These are phyloP conservation scores for Romanomermis culicivorax DNA, from an alignment of 2,888 invertebrate species.

Conservation along the genomic window DNA sequence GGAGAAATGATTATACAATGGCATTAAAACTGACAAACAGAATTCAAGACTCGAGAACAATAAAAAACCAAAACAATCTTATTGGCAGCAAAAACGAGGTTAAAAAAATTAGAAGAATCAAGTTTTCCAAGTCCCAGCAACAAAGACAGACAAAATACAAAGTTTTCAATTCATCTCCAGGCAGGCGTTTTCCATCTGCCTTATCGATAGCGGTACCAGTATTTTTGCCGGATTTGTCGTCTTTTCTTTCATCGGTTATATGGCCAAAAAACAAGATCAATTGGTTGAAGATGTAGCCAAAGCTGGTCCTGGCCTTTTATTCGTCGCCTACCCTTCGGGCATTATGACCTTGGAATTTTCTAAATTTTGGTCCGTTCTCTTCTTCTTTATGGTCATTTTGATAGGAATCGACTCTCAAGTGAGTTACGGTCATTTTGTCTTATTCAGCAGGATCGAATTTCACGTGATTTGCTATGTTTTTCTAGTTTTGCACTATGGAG, in stretches of 20 bases:
- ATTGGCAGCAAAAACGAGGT: background rate
- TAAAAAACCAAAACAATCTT: background rate
- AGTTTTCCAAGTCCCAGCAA: background rate
- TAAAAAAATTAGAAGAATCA: background rate
- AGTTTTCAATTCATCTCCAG: no score
- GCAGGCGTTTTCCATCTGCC: constrained; percentile 33
- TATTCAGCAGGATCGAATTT: background rate
- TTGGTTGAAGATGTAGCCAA: constrained; percentile 32
- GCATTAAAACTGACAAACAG: no score
- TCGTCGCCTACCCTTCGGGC: constrained; percentile 41
- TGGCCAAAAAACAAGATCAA: constrained; percentile 50
- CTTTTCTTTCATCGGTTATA: constrained; percentile 86
- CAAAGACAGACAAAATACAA: background rate
- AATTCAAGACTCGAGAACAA: no score
- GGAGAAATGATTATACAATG: no score
- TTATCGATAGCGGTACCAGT: constrained; percentile 34
- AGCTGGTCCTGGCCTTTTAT: constrained; percentile 39
- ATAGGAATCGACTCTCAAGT: constrained; percentile 43
- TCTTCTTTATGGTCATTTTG: constrained; percentile 45
- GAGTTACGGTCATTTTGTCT: background rate
- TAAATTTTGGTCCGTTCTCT: constrained; percentile 41
- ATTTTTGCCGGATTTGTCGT: constrained; percentile 71
- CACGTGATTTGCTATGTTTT: constrained; percentile 1
- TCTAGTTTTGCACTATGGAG: constrained; percentile 79
- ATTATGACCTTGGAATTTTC: constrained; percentile 41